Percentiles rank a stretch among this genome's conserved stretches.
phyloP scores from a whole-genome alignment of 2,888 invertebrate species.

The Mimachlamys varia region DNA sequence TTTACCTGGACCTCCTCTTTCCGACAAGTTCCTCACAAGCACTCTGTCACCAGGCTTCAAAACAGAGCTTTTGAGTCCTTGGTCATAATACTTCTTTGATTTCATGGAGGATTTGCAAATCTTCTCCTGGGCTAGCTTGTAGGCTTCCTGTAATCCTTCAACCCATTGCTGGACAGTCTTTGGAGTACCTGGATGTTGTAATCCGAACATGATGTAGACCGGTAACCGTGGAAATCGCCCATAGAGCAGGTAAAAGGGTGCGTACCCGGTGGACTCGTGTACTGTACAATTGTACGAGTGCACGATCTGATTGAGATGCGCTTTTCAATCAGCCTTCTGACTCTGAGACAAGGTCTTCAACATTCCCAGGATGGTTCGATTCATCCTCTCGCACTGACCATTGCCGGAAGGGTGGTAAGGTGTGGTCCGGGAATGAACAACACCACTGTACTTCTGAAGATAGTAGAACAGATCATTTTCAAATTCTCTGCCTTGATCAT shows the following conservation, averaged over 20 bases:
- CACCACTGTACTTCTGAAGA: slow-evolving; percentile 37
- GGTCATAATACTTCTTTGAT: not conserved
- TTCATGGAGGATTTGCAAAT: not conserved
- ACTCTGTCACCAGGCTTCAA: slow-evolving; percentile 45
- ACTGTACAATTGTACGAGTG: slow-evolving; percentile 58
- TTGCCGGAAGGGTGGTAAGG: slow-evolving; percentile 55
- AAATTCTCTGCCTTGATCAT: slow-evolving; percentile 58
- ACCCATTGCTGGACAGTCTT: not conserved
- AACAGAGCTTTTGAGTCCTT: slow-evolving; percentile 28
- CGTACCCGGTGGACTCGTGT: slow-evolving; percentile 51
- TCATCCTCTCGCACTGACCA: too few relatives aligned
- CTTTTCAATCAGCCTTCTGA: slow-evolving; percentile 51
- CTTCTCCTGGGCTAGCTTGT: not conserved
- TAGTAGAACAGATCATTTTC: too few relatives aligned
- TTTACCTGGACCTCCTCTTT: slow-evolving; percentile 45
- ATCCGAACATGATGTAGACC: slow-evolving; percentile 46
- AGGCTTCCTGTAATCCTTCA: not conserved
- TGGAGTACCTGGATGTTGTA: not conserved
- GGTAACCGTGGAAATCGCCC: slow-evolving; percentile 48
- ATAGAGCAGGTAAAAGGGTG: slow-evolving; percentile 53
- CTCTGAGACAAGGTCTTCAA: slow-evolving; percentile 47
- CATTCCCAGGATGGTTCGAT: slow-evolving; percentile 54
- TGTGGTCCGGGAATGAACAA: slow-evolving; percentile 50
- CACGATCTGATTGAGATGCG: slow-evolving; percentile 49
- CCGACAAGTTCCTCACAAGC: slow-evolving; percentile 42